Percentiles rank a stretch among this genome's conserved stretches.
Evolutionary conservation across 2,113 vertebrate species (phyloP).

Genomic region (Rostratula benghalensis): DNA sequence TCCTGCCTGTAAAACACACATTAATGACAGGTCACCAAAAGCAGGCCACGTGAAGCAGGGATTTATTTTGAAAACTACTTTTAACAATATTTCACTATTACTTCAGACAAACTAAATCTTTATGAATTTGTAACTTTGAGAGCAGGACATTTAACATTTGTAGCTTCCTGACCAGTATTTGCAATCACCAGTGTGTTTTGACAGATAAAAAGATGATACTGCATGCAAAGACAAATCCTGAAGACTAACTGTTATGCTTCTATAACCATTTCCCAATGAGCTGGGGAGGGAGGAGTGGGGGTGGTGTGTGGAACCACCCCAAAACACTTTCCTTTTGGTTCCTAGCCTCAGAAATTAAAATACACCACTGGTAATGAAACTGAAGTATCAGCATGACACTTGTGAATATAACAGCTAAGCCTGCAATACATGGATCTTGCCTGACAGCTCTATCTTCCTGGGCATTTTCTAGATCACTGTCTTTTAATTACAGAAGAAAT

Average conservation of each 20-base stretch:
- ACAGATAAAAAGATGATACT: background rate
- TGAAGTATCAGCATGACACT: background rate
- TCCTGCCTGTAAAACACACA: background rate
- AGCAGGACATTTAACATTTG: background rate
- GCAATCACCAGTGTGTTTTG: background rate
- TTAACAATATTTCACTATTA: background rate
- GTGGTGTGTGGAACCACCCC: no score
- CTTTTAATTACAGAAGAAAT: constrained; percentile 61
- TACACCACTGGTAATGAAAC: background rate
- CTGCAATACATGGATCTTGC: background rate
- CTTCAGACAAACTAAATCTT: background rate
- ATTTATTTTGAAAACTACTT: background rate
- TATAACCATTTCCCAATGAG: background rate
- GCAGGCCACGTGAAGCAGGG: background rate
- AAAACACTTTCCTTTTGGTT: background rate
- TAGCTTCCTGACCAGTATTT: background rate
- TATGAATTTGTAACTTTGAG: background rate
- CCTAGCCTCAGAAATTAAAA: constrained; percentile 7
- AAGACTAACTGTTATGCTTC: background rate
- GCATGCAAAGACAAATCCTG: background rate
- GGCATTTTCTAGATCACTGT: constrained; percentile 1
- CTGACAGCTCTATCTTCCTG: background rate
- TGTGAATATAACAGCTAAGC: background rate
- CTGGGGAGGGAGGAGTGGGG: fast-evolving
- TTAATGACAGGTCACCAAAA: background rate